Evolutionary conservation across 35 echinoderm and acorn worm genomes (phyloP), one percentile per base, ranked within the genome.

Genomic region (Stichopus chloronotus): DNA sequence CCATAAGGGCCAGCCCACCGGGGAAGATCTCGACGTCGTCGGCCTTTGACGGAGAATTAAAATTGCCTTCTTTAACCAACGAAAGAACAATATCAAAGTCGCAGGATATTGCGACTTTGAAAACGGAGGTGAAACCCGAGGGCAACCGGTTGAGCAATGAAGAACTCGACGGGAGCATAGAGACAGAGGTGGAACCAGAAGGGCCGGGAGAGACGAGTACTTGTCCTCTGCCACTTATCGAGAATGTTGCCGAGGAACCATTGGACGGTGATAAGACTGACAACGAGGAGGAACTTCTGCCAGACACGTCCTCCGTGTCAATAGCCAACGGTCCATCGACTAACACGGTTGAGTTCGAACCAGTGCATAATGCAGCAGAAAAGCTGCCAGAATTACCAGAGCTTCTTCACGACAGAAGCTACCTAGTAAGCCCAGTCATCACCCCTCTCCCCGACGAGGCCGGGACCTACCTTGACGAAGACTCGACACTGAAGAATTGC

Each of bases 381-480:
- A 16, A 65, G 10, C 13, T 22, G 24, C 65, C 11, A 3, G 56
- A 94, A 24, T 58, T 79, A 7, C 79, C 25, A 17, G 83, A 78
- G 6, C 22, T 88, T 25, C 68, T 57, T 68, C 30, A 8, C 25
- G 88, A 57, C 7, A 87, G 30, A 30, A 17, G 0, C 2, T 55
- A n/a, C 72, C 24, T 63, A 16, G 61, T 94, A 53, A 94, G 88
- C 21, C 95, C 95, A n/a, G 93, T 96, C 9, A 53, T 88, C 24
- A 94, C 93, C 25, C 95, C 93, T 17, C 16, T 61, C 5, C 74
- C 72, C 17, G 65, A 79, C 19, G 90, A 79, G 57, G 57, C 7
- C 5, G 20, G 8, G 2, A 63, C 13, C 0, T 24, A 76, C 54
- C 56, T 76, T 57, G 24, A 76, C 59, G 52, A 61, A 21, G 71